These are phyloP conservation scores for Andrena minutula DNA, from an alignment of 2,888 invertebrate species.

Conservation along the genomic window DNA sequence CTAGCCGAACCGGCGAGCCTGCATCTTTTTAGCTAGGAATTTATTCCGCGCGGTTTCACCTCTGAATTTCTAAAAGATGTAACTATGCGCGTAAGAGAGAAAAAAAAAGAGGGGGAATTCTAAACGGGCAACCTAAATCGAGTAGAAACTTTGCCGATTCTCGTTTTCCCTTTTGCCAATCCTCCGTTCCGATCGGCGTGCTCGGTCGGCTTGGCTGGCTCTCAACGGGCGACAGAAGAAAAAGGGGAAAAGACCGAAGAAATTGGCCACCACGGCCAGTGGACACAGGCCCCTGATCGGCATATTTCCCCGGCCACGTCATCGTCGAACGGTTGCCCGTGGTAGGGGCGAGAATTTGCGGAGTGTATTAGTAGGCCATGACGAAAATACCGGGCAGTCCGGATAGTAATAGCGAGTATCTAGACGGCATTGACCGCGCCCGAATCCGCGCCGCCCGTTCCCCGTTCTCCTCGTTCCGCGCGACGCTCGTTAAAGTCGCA, in stretches of 20 bases:
- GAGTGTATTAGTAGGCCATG: slow-evolving; percentile 76
- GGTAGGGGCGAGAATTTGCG: slow-evolving; percentile 66
- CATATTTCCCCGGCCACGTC: slow-evolving; percentile 69
- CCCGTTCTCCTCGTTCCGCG: slow-evolving; percentile 55
- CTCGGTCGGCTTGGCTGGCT: slow-evolving; percentile 35
- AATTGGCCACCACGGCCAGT: slow-evolving; percentile 56
- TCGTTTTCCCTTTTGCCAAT: not conserved
- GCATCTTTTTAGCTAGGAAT: slow-evolving; percentile 2
- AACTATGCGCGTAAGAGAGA: not conserved
- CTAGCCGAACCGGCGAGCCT: not conserved
- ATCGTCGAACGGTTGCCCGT: slow-evolving; percentile 46
- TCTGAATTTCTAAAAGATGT: slow-evolving; percentile 22
- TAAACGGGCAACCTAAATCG: slow-evolving; percentile 3
- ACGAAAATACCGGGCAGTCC: slow-evolving; percentile 74
- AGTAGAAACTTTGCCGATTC: not conserved
- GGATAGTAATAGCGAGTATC: slow-evolving; percentile 69
- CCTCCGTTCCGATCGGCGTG: not conserved
- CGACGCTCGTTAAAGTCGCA: slow-evolving; percentile 60
- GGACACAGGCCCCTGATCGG: slow-evolving; percentile 53
- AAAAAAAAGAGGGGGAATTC: not conserved
- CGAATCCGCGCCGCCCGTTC: slow-evolving; percentile 61
- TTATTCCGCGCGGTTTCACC: slow-evolving; percentile 9
- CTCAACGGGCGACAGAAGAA: slow-evolving; percentile 39
- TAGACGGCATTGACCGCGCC: slow-evolving; percentile 76
- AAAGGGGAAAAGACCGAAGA: slow-evolving; percentile 11